Evolutionary conservation across 2,888 invertebrate genomes (phyloP), one percentile per base, ranked within the genome.

Genomic region (Drosophila testacea): DNA sequence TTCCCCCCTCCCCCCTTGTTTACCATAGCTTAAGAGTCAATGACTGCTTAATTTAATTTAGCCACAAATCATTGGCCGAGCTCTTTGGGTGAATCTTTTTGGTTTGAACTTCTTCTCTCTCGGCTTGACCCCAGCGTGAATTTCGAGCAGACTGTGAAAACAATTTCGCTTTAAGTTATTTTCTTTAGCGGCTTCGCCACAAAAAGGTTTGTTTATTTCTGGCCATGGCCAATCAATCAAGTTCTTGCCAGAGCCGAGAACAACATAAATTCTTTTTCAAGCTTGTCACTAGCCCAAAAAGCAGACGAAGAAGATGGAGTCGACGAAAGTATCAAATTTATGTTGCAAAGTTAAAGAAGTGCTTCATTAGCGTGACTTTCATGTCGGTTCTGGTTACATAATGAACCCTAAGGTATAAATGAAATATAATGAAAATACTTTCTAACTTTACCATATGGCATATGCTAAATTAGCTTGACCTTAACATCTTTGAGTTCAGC

Each of bases 41-140:
- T 88, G 85, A 86, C 85, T 86, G 80, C 73, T 86, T 86, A 86
- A 86, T 86, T 85, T 83, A 87, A 85, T 84, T 85, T 85, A 69
- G 57, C 61, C 41, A 81, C 75, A 78, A 83, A 83, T 81, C 83
- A 83, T 79, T 80, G 79, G 81, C 79, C 83, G 73, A 47, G n/a
- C 13, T 50, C 41, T 39, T 36, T 11, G 55, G 39, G 32, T 56
- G 51, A 64, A 61, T 65, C 48, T 57, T 30, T 60, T 57, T 11
- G 34, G 51, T 22, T 56, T 78, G 61, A 67, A 67, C 77, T 73
- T 74, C 68, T 60, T 38, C 38, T 44, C 44, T 39, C 39, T 6
- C 52, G 34, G 62, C 68, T 78, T 78, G 77, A 78, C 77, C 77
- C 57, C 75, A 72, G 68, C 59, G 56, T 60, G 70, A 70, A 77